phyloP scores from a whole-genome alignment of 2,113 vertebrate species.

The Campylomormyrus numenius region DNA sequence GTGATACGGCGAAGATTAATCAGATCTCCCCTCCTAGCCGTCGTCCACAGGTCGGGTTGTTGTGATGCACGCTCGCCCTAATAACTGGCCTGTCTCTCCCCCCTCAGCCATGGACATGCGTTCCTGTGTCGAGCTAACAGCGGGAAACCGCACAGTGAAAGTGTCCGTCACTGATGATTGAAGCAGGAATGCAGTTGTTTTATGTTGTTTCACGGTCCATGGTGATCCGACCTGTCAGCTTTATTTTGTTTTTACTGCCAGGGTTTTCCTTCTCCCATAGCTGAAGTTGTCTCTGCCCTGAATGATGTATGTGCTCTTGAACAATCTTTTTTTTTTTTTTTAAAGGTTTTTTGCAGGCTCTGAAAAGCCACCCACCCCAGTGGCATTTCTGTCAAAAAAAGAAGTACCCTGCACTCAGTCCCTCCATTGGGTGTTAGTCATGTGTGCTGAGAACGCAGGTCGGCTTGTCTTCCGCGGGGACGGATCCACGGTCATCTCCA shows the following conservation, averaged over 20 bases:
- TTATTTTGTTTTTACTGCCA: neutral
- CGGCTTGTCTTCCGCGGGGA: neutral
- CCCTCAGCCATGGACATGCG: neutral
- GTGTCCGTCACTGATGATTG: neutral
- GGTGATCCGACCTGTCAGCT: neutral
- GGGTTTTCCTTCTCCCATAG: neutral
- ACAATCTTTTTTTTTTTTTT: neutral
- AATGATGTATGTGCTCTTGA: neutral
- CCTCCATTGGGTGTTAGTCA: neutral
- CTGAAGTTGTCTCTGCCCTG: neutral
- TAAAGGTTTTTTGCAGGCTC: neutral
- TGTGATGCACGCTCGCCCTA: neutral
- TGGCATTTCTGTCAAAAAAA: neutral
- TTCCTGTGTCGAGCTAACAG: neutral
- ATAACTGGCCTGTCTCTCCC: neutral
- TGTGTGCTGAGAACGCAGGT: neutral
- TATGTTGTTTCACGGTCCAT: neutral
- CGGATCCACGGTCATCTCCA: neutral
- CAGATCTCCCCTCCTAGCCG: neutral
- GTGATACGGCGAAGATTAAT: neutral
- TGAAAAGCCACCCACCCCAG: too few species aligned
- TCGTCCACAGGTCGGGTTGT: neutral
- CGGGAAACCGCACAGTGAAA: neutral
- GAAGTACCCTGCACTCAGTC: neutral
- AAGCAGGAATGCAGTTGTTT: neutral